Evolutionary conservation across 2,888 invertebrate genomes (phyloP).

Genomic region (Ennomos fuscantarius): DNA sequence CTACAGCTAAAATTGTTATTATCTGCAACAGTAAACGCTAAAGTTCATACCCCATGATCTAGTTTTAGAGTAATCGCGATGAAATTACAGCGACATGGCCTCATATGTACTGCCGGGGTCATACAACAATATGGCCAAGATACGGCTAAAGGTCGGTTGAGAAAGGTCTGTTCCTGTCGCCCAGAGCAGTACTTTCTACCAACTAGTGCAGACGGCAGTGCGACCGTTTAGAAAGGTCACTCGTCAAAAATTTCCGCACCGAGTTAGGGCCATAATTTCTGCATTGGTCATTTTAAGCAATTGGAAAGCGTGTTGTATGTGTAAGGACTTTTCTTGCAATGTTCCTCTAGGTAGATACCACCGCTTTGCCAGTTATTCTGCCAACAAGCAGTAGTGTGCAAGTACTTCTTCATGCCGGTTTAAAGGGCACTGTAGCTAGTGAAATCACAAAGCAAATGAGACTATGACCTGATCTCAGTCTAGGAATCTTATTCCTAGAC

Average conservation of each 20-base stretch:
- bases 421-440: no score
- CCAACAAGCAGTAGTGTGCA: no score
- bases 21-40: background rate
- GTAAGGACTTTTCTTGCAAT: no score
- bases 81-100: constrained; percentile 26
- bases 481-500: no score
- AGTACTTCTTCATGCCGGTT: no score
- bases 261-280: background rate
- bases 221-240: constrained; percentile 52
- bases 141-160: constrained; percentile 71
- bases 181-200: constrained; percentile 72
- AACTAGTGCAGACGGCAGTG: constrained; percentile 76
- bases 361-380: no score
- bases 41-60: constrained; percentile 10
- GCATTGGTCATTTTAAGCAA: no score
- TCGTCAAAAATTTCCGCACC: constrained; percentile 46
- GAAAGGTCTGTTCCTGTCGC: constrained; percentile 79
- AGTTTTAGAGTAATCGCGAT: constrained; percentile 28
- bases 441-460: no score
- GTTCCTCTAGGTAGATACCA: no score
- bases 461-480: no score
- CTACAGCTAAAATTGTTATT: background rate
- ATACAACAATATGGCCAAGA: constrained; percentile 49
- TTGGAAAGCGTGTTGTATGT: no score
- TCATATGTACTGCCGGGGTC: constrained; percentile 63